A percentile compares a stretch with the other conserved stretches of the same genome.
phyloP scores from a whole-genome alignment of 2,888 invertebrate species.

The Limnephilus auricula region DNA sequence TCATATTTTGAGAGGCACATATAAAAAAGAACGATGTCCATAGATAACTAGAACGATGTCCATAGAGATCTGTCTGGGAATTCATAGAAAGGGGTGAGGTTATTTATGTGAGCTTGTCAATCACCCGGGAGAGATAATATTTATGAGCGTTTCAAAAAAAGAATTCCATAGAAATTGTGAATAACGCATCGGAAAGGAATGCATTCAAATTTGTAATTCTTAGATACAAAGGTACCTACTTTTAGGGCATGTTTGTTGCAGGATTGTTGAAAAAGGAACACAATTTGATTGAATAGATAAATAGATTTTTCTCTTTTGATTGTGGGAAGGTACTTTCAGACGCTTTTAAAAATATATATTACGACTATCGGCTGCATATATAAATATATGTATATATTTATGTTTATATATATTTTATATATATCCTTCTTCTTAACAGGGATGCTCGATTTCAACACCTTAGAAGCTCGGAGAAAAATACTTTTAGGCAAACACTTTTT shows the following conservation, averaged over 20 bases:
- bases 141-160: background rate
- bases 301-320: background rate
- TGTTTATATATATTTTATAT: no score
- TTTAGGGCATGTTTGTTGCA: background rate
- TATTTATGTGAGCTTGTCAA: constrained; percentile 31
- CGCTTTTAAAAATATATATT: background rate
- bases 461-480: no score
- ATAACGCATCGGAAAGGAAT: background rate
- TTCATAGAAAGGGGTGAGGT: constrained; percentile 19
- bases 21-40: background rate
- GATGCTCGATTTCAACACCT: no score
- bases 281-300: background rate
- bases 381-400: no score
- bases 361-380: no score
- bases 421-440: no score
- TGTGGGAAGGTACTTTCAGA: background rate
- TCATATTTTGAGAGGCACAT: constrained; percentile 11
- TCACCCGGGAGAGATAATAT: background rate
- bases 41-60: background rate
- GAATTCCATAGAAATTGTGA: constrained; percentile 19
- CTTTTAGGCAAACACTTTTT: no score
- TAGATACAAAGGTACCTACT: background rate
- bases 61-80: background rate
- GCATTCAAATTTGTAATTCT: background rate
- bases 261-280: background rate